Conservation (phyloP, 2,888 invertebrate species). For the Caenorhabditis virilis region DNA sequence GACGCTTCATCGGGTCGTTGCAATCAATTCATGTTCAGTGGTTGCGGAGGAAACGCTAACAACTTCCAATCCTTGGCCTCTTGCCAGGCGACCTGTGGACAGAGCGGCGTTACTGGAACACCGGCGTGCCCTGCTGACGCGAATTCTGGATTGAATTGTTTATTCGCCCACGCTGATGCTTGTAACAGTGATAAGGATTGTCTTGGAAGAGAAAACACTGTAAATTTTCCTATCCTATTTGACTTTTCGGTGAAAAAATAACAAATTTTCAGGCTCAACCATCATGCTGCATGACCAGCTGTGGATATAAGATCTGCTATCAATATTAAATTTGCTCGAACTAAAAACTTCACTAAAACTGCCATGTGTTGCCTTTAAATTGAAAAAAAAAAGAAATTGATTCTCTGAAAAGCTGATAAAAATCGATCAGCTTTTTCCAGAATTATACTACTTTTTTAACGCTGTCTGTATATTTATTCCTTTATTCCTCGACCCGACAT, state of each 20-base stretch:
- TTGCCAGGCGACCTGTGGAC: constrained; percentile 64
- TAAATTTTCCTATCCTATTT: constrained; percentile 10
- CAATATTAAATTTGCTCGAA: constrained; percentile 55
- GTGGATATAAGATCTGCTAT: constrained; percentile 67
- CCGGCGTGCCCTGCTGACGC: constrained; percentile 65
- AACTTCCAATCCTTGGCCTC: constrained; percentile 65
- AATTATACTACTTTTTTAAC: too few species aligned
- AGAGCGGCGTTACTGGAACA: constrained; percentile 61
- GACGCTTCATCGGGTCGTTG: constrained; percentile 60
- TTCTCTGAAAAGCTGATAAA: too few species aligned
- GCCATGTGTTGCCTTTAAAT: too few species aligned
- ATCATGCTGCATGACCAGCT: constrained; percentile 67
- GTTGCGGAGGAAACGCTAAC: constrained; percentile 64
- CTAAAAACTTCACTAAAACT: too few species aligned
- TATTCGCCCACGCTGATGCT: constrained; percentile 64
- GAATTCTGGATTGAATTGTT: constrained; percentile 62
- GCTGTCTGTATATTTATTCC: too few species aligned
- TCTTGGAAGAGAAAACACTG: constrained; percentile 54
- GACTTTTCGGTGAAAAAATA: not conserved
- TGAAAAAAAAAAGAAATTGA: too few species aligned
- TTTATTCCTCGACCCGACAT: too few species aligned
- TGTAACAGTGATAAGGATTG: constrained; percentile 63
- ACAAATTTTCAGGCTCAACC: constrained; percentile 55
- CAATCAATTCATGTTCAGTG: constrained; percentile 55
- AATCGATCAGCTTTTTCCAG: too few species aligned